These are phyloP conservation scores for Drosophila albomicans DNA, from an alignment of 1,140 invertebrate genomes.

Conservation along the genomic window DNA sequence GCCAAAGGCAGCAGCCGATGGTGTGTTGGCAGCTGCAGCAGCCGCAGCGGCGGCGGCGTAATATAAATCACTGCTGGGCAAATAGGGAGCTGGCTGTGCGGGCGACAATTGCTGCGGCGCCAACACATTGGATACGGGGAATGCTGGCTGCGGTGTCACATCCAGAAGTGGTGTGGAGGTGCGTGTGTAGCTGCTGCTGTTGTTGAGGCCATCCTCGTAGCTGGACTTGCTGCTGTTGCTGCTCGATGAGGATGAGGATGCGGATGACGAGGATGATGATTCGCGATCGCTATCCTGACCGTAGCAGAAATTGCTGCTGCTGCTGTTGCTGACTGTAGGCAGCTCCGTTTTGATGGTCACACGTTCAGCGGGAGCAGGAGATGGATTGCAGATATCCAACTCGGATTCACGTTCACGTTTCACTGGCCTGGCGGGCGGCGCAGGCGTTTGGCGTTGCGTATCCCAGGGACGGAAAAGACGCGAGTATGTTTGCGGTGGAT, in stretches of 20 bases:
- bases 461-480: slow-evolving; percentile 84
- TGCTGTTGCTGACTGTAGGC: slow-evolving; percentile 45
- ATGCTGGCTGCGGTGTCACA: slow-evolving; percentile 53
- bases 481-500: slow-evolving; percentile 84
- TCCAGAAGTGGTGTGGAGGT: slow-evolving; percentile 66
- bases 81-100: slow-evolving; percentile 45
- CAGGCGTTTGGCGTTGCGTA: slow-evolving; percentile 61
- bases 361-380: slow-evolving; percentile 1
- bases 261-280: slow-evolving; percentile 53
- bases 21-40: slow-evolving; percentile 51
- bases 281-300: slow-evolving; percentile 72
- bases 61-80: slow-evolving; percentile 68
- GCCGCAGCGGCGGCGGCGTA: slow-evolving; percentile 70
- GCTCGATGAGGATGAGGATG: slow-evolving; percentile 12
- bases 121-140: slow-evolving; percentile 22
- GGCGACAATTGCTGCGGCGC: slow-evolving; percentile 50
- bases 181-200: slow-evolving; percentile 67
- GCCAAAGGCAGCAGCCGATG: slow-evolving; percentile 58
- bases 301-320: slow-evolving; percentile 44
- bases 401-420: slow-evolving; percentile 57
- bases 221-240: slow-evolving; percentile 63
- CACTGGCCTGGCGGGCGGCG: slow-evolving; percentile 49
- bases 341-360: slow-evolving; percentile 61
- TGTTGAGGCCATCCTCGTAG: slow-evolving; percentile 71
- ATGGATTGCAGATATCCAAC: neutral